Percentiles rank a stretch among this genome's conserved stretches.
phyloP scores from a whole-genome alignment of 1,140 invertebrate species.

The Venustaconcha ellipsiformis region DNA sequence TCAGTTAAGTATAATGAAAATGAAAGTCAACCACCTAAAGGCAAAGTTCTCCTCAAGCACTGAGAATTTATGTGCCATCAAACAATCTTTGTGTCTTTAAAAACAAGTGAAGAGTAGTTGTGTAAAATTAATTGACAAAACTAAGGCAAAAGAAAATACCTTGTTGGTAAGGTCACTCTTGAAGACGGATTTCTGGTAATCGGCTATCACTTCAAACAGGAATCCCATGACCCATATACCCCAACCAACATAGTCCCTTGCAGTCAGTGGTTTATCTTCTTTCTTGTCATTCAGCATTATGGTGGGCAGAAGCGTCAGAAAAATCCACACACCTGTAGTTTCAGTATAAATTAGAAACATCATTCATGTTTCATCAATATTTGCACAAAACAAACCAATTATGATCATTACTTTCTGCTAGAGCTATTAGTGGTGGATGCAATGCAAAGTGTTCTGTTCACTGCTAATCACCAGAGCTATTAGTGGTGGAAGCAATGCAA shows the following conservation, averaged over 20 bases:
- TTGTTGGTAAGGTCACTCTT: slow-evolving; percentile 50
- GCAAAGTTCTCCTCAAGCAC: no score
- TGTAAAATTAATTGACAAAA: neutral
- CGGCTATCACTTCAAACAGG: slow-evolving; percentile 53
- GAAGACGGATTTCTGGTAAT: slow-evolving; percentile 59
- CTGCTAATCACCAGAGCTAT: no score
- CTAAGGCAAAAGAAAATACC: slow-evolving; percentile 34
- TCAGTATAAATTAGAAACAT: neutral
- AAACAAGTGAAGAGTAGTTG: no score
- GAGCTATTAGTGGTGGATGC: no score
- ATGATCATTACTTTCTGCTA: no score
- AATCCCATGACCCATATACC: slow-evolving; percentile 53
- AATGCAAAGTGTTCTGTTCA: no score
- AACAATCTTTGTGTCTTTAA: no score
- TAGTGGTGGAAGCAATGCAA: no score
- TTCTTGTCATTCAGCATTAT: slow-evolving; percentile 62
- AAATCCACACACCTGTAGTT: slow-evolving; percentile 59
- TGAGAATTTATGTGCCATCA: no score
- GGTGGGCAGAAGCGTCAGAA: slow-evolving; percentile 67
- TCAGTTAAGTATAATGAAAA: no score
- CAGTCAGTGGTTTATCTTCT: slow-evolving; percentile 35
- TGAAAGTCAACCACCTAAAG: no score
- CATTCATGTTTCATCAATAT: neutral
- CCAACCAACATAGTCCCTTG: slow-evolving; percentile 57
- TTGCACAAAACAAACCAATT: no score